phyloP scores from a whole-genome alignment of 2,797 vertebrate species.

The Pipistrellus pipistrellus region DNA sequence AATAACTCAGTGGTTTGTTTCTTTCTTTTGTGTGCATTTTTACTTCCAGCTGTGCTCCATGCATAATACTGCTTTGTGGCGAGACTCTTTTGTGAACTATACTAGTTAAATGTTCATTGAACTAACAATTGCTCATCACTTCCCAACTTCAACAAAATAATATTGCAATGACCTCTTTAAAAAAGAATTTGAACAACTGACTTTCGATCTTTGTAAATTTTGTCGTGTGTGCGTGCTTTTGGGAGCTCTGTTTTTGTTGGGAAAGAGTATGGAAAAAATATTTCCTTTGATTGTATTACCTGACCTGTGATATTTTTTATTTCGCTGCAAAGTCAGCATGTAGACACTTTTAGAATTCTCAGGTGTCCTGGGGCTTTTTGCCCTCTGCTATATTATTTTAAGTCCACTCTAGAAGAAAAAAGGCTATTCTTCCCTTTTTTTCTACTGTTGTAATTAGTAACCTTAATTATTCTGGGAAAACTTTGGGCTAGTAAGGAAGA shows the following conservation, averaged over 20 bases:
- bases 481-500: background rate
- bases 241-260: conserved; percentile 30
- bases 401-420: background rate
- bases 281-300: conserved; percentile 18
- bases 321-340: background rate
- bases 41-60: conserved; percentile 86
- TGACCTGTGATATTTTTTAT: background rate
- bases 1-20: conserved; percentile 82
- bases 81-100: conserved; percentile 82
- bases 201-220: conserved; percentile 39
- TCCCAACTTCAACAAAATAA: conserved; percentile 57
- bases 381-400: background rate
- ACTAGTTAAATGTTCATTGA: conserved; percentile 84
- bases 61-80: conserved; percentile 84
- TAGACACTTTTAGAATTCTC: background rate
- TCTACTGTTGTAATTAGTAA: background rate
- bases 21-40: conserved; percentile 75
- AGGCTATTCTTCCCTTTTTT: background rate
- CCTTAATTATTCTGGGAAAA: background rate
- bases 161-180: background rate
- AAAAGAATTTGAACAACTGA: background rate
- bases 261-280: conserved; percentile 12
- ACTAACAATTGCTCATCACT: conserved; percentile 83
- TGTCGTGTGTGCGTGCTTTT: background rate
- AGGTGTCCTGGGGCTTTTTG: background rate